Conservation (phyloP, 2,113 vertebrate genomes). For the Cyrtonyx montezumae region DNA sequence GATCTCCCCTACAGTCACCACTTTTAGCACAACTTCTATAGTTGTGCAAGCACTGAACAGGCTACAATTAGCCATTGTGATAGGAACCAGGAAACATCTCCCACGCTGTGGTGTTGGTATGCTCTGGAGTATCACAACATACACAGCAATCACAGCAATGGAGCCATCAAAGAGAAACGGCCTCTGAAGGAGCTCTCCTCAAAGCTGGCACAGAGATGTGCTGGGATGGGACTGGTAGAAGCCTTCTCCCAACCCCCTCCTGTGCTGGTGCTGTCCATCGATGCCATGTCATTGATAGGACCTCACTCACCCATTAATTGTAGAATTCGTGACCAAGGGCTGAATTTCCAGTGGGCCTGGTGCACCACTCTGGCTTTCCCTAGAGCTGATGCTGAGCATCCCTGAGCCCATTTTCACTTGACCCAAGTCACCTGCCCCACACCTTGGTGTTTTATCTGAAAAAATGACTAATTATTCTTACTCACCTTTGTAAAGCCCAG, state of each 20-base stretch:
- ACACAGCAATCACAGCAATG: background rate
- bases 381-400: background rate
- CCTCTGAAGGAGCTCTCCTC: background rate
- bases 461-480: slow-evolving; percentile 37
- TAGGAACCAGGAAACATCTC: background rate
- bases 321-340: background rate
- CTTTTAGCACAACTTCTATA: slow-evolving; percentile 18
- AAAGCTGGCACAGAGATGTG: fast-evolving
- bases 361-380: background rate
- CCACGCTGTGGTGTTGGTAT: background rate
- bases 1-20: background rate
- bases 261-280: background rate
- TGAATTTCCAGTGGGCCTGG: background rate
- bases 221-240: fast-evolving
- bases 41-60: background rate
- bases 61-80: background rate
- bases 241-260: background rate
- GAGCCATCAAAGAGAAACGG: background rate
- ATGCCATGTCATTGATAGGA: background rate
- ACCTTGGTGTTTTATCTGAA: background rate
- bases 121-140: background rate
- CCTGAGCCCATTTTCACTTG: background rate
- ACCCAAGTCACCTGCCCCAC: background rate
- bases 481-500: background rate
- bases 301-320: background rate